Evolutionary conservation across 2,113 vertebrate species (phyloP).

Genomic region (Etia nguti): DNA sequence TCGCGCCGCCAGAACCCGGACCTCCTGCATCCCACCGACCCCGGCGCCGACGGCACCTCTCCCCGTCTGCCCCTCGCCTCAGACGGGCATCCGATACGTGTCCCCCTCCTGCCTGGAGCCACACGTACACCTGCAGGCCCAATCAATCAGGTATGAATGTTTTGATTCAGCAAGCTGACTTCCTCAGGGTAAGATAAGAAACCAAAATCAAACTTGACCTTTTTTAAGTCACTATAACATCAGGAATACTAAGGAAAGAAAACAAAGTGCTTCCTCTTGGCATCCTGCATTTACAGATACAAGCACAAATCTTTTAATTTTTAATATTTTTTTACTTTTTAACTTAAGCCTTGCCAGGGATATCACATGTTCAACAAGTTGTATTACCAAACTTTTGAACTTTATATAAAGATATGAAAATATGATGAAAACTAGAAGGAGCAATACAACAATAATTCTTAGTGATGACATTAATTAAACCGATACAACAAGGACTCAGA

Average conservation of each 20-base stretch:
- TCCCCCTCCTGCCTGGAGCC: slow-evolving; percentile 65
- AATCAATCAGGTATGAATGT: slow-evolving; percentile 61
- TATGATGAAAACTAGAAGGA: not conserved
- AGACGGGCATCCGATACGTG: slow-evolving; percentile 65
- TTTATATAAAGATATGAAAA: not conserved
- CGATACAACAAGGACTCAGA: not conserved
- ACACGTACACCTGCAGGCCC: slow-evolving; percentile 54
- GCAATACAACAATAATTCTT: not conserved
- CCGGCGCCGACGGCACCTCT: slow-evolving; percentile 66
- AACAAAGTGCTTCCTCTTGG: too few species aligned
- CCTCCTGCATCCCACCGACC: slow-evolving; percentile 64
- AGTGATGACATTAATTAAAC: not conserved
- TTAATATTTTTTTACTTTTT: not conserved
- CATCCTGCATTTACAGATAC: too few species aligned
- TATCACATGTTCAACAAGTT: not conserved
- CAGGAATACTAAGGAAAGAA: too few species aligned
- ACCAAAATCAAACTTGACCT: not conserved
- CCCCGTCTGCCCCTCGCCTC: slow-evolving; percentile 69
- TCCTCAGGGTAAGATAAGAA: not conserved
- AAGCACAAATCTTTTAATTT: not conserved
- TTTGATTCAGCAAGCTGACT: not conserved
- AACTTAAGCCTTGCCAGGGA: not conserved
- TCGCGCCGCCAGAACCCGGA: slow-evolving; percentile 65
- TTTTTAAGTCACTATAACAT: not conserved
- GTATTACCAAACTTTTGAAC: not conserved